A percentile compares a stretch with the other conserved stretches of the same genome.
These are phyloP conservation scores for Kryptopterus vitreolus DNA, from an alignment of 2,797 vertebrate species.

Conservation along the genomic window DNA sequence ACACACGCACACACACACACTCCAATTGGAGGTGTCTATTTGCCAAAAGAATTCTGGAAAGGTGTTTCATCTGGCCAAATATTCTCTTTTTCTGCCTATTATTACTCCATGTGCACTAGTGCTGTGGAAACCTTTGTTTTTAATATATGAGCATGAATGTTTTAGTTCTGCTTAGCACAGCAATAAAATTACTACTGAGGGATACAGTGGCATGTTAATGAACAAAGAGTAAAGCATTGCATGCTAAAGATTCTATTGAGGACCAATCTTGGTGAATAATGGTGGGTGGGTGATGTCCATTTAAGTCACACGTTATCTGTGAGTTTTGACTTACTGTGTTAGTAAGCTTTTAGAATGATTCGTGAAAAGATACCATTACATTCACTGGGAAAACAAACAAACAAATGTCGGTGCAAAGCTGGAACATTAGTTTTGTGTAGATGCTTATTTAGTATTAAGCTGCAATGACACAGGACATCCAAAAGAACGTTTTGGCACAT, in stretches of 20 bases:
- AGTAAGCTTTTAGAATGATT: neutral
- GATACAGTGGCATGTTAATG: neutral
- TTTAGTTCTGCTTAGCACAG: conserved; percentile 1
- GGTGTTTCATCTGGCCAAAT: neutral
- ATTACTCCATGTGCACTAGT: neutral
- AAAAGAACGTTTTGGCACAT: too few relatives aligned
- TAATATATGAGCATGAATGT: neutral
- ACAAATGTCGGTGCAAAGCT: neutral
- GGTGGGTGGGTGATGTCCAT: neutral
- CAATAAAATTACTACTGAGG: neutral
- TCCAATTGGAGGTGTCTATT: conserved; percentile 17
- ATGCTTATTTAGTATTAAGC: too few relatives aligned
- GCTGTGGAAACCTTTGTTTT: neutral
- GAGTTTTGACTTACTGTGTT: neutral
- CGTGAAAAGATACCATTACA: neutral
- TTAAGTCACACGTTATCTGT: neutral
- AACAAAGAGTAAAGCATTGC: neutral
- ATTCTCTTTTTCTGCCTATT: neutral
- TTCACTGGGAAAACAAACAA: neutral
- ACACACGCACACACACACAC: neutral
- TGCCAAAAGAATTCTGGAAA: conserved; percentile 17
- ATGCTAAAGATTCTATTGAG: neutral
- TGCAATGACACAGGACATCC: neutral
- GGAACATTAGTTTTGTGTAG: too few relatives aligned
- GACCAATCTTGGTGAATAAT: neutral